Evolutionary conservation across 2,888 invertebrate genomes (phyloP).

Genomic region (Auanema sp.): DNA sequence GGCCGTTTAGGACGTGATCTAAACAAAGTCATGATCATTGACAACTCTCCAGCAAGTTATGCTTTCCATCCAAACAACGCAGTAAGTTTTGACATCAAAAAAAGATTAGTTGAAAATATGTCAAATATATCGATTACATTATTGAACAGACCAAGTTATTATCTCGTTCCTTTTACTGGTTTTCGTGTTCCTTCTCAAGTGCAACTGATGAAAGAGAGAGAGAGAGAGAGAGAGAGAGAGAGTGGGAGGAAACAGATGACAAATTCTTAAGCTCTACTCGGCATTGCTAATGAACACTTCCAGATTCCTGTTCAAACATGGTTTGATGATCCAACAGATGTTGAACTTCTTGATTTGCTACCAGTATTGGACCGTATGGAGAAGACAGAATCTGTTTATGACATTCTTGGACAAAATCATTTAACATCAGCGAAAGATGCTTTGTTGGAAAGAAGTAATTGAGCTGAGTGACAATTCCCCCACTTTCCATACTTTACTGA

Average conservation of each 20-base stretch:
- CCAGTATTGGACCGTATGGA: constrained; percentile 96
- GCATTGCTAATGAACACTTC: constrained; percentile 13
- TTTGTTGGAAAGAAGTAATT: too few relatives aligned
- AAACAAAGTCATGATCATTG: constrained; percentile 93
- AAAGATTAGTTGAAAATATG: not conserved
- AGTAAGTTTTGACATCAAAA: constrained; percentile 72
- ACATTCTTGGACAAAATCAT: not conserved
- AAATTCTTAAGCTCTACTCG: not conserved
- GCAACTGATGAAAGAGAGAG: not conserved
- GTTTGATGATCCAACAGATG: constrained; percentile 99
- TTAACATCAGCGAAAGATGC: too few relatives aligned
- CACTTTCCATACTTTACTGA: too few relatives aligned
- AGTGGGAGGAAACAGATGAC: not conserved
- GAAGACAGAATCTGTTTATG: constrained; percentile 71
- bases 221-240: not conserved
- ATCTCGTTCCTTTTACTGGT: not conserved
- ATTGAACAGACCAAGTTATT: not conserved
- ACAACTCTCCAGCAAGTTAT: constrained; percentile 99
- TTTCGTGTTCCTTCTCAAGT: not conserved
- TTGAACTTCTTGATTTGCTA: constrained; percentile 92
- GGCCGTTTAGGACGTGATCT: constrained; percentile 94
- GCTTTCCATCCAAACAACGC: constrained; percentile 99
- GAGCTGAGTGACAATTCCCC: too few relatives aligned
- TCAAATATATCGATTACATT: not conserved
- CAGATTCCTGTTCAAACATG: constrained; percentile 95